These are phyloP conservation scores for Anguilla pacifica DNA, from an alignment of 2,797 vertebrate species.

Conservation along the genomic window DNA sequence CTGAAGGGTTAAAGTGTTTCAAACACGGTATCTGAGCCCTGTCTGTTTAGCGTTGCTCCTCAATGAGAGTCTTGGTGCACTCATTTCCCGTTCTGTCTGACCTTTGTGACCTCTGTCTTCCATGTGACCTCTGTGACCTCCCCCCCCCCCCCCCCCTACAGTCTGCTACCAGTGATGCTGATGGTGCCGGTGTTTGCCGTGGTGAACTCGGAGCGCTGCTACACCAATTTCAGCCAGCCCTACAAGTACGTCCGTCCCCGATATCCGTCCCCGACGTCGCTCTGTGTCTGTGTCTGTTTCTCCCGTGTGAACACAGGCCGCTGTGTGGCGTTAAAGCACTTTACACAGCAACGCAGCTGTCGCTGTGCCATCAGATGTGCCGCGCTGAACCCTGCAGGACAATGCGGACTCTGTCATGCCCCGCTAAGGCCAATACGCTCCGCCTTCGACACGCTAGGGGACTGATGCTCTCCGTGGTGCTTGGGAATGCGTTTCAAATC, in stretches of 20 bases:
- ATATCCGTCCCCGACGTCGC: background rate
- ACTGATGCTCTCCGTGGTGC: background rate
- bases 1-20: background rate
- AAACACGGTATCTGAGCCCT: background rate
- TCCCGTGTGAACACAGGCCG: background rate
- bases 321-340: background rate
- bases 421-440: background rate
- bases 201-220: slow-evolving; percentile 77
- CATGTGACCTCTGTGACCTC: background rate
- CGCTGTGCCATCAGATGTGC: background rate
- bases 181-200: slow-evolving; percentile 78
- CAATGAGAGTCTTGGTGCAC: background rate
- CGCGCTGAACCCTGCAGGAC: background rate
- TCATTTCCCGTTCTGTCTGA: background rate
- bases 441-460: background rate
- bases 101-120: slow-evolving; percentile 19
- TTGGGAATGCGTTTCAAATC: background rate
- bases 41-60: background rate
- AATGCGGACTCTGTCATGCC: background rate
- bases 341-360: background rate
- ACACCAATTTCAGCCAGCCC: slow-evolving; percentile 77
- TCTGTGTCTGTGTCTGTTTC: background rate
- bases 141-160: slow-evolving; percentile 49
- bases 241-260: slow-evolving; percentile 73
- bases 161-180: slow-evolving; percentile 78